Conservation (phyloP, 2,797 vertebrate species). For the Lophius americanus region DNA sequence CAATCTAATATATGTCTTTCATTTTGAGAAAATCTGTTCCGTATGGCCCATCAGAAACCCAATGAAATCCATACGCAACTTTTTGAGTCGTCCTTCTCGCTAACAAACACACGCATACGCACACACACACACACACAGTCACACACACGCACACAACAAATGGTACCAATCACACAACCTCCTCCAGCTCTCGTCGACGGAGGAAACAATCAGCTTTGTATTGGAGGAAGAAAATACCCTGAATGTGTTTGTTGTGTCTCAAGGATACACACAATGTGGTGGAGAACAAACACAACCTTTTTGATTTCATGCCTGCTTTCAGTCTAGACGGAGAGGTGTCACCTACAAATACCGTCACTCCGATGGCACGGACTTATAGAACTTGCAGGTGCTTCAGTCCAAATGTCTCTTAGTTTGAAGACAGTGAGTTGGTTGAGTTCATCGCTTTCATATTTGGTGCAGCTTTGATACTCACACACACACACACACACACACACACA, state of each 20-base stretch:
- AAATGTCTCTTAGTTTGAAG: neutral
- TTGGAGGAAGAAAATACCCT: neutral
- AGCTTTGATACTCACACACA: neutral
- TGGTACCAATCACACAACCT: too few species aligned
- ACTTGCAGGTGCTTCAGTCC: neutral
- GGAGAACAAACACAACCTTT: neutral
- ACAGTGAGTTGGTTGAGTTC: neutral
- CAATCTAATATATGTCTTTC: too few species aligned
- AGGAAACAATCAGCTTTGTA: neutral
- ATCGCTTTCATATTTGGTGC: neutral
- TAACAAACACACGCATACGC: too few species aligned
- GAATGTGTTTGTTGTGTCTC: neutral
- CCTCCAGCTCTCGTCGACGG: too few species aligned
- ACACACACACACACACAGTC: too few species aligned
- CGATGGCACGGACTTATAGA: neutral
- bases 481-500: neutral
- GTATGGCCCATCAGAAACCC: too few species aligned
- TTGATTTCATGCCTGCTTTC: too few species aligned
- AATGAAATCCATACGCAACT: too few species aligned
- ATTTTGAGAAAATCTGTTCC: too few species aligned
- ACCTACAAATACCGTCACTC: neutral
- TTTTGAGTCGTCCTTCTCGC: too few species aligned
- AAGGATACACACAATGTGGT: neutral
- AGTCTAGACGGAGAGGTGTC: neutral
- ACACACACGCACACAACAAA: too few species aligned